Percentiles rank a stretch among this genome's conserved stretches.
Conservation (phyloP, 1,140 invertebrate genomes). For the Hyles vespertilio region DNA sequence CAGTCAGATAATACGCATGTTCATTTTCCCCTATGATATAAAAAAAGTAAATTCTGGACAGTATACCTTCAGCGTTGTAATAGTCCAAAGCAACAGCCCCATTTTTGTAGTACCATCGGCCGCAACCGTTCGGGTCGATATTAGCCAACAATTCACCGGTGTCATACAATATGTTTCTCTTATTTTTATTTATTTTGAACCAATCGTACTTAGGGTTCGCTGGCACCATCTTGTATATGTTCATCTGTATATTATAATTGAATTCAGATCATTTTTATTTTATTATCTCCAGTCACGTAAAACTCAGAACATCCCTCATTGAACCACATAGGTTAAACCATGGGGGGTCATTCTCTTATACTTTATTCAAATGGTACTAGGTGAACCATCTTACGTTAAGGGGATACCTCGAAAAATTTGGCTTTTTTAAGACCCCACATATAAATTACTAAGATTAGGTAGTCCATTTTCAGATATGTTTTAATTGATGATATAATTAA, state of each 20-base stretch:
- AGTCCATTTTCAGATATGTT: too few species aligned
- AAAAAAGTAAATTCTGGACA: background rate
- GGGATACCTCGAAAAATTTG: too few species aligned
- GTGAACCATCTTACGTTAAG: too few species aligned
- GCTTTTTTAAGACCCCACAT: too few species aligned
- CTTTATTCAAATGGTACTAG: too few species aligned
- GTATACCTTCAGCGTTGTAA: slow-evolving; percentile 25
- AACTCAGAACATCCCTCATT: too few species aligned
- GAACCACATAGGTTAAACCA: too few species aligned
- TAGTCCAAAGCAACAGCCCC: slow-evolving; percentile 38
- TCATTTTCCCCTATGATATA: background rate
- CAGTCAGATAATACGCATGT: background rate
- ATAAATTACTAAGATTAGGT: too few species aligned
- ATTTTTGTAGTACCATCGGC: slow-evolving; percentile 42
- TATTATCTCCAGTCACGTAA: background rate
- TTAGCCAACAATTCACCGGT: slow-evolving; percentile 37
- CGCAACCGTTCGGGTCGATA: slow-evolving; percentile 30
- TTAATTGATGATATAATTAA: too few species aligned
- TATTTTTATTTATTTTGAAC: slow-evolving; percentile 30
- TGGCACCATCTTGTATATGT: slow-evolving; percentile 45
- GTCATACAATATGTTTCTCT: slow-evolving; percentile 27
- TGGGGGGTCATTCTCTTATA: too few species aligned
- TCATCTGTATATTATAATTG: slow-evolving; percentile 26
- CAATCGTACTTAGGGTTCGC: slow-evolving; percentile 30
- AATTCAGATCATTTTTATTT: background rate